Evolutionary conservation across 2,797 vertebrate genomes (phyloP).

Genomic region (Gymnoscopelus braueri): DNA sequence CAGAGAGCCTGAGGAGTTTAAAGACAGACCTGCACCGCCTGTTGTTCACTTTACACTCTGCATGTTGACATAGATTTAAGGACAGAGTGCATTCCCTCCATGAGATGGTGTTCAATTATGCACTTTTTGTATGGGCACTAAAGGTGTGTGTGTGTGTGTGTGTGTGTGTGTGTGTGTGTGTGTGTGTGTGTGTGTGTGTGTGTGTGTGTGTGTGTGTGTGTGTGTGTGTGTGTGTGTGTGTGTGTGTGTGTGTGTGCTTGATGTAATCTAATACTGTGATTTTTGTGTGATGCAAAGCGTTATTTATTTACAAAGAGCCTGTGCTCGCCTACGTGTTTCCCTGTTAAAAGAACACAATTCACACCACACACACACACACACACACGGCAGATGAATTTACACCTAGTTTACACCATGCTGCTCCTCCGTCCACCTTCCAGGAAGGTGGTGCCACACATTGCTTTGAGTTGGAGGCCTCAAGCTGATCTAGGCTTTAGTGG

Average conservation of each 20-base stretch:
- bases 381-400: slow-evolving; percentile 46
- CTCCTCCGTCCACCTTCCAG: slow-evolving; percentile 32
- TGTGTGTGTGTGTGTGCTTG: slow-evolving; percentile 1
- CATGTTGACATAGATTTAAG: slow-evolving; percentile 54
- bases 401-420: slow-evolving; percentile 42
- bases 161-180: slow-evolving; percentile 34
- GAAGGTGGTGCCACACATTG: slow-evolving; percentile 42
- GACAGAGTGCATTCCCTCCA: slow-evolving; percentile 47
- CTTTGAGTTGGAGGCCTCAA: slow-evolving; percentile 57
- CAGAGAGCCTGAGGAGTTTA: slow-evolving; percentile 60
- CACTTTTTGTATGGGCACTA: slow-evolving; percentile 69
- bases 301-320: slow-evolving; percentile 50
- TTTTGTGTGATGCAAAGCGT: slow-evolving; percentile 31
- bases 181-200: slow-evolving; percentile 9
- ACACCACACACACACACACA: slow-evolving; percentile 19
- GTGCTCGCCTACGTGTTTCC: slow-evolving; percentile 26
- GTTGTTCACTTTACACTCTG: slow-evolving; percentile 48
- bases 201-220: slow-evolving; percentile 34
- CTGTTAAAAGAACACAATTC: slow-evolving; percentile 35
- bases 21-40: slow-evolving; percentile 54
- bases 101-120: slow-evolving; percentile 71
- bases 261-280: slow-evolving; percentile 37
- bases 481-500: slow-evolving; percentile 45
- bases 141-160: slow-evolving; percentile 42
- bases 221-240: slow-evolving; percentile 26